phyloP scores from a whole-genome alignment of 2,113 vertebrate species.

The Oxyruncus cristatus region DNA sequence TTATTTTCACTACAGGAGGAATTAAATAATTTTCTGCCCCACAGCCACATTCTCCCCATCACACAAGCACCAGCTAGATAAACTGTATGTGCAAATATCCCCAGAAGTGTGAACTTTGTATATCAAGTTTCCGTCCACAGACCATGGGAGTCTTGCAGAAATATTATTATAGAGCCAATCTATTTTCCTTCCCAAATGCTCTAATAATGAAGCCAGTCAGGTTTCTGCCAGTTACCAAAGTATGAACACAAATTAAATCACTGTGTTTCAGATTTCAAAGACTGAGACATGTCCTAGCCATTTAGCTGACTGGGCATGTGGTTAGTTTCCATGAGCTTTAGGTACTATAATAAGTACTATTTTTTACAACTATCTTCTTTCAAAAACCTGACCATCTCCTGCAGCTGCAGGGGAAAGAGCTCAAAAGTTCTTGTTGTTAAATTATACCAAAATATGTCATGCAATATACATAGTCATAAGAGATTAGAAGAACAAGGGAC shows the following conservation, averaged over 20 bases:
- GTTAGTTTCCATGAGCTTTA: neutral
- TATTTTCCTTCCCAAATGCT: neutral
- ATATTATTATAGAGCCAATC: neutral
- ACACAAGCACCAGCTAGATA: neutral
- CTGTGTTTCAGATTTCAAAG: neutral
- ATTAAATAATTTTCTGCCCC: neutral
- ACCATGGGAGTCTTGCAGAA: neutral
- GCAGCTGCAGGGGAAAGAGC: neutral
- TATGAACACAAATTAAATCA: neutral
- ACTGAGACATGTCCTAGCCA: neutral
- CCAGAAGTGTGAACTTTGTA: neutral
- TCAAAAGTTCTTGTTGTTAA: neutral
- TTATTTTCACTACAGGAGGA: neutral
- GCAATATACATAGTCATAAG: neutral
- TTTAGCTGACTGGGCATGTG: neutral
- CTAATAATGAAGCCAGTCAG: neutral
- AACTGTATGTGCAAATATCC: neutral
- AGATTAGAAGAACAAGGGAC: slow-evolving; percentile 9
- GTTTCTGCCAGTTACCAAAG: neutral
- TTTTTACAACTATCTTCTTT: neutral
- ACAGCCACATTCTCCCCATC: neutral
- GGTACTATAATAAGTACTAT: neutral
- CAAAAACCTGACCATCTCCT: neutral
- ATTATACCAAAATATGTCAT: neutral
- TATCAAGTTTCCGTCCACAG: neutral